A percentile compares a stretch with the other conserved stretches of the same genome.
Conservation (phyloP, 2,113 vertebrate genomes). For the Stigmatopora argus region DNA sequence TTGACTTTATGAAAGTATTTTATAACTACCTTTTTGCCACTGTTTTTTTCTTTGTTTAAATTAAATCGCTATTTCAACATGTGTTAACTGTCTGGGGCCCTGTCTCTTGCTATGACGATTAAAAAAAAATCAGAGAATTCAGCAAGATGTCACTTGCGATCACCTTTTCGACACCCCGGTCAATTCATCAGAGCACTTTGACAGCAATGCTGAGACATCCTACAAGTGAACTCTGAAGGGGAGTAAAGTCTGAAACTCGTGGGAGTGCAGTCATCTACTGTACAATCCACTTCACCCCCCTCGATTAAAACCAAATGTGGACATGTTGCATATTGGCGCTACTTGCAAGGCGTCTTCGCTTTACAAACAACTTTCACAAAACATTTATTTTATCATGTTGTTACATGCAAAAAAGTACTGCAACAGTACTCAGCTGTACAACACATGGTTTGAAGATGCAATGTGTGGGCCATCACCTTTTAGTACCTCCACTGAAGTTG, state of each 20-base stretch:
- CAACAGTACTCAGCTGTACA: not conserved
- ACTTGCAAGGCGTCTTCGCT: not conserved
- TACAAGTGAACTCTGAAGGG: conserved; percentile 79
- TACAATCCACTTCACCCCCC: conserved; percentile 1
- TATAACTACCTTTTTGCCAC: too few relatives aligned
- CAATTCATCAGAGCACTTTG: conserved; percentile 87
- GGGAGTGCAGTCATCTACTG: conserved; percentile 41
- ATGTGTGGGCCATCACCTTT: conserved; percentile 1
- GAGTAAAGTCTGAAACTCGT: conserved; percentile 80
- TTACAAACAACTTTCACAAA: not conserved
- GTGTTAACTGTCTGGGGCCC: not conserved
- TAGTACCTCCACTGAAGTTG: not conserved
- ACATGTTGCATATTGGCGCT: not conserved
- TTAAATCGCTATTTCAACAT: not conserved
- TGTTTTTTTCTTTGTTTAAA: not conserved
- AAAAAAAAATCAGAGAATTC: conserved; percentile 40
- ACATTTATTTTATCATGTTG: not conserved
- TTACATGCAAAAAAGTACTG: not conserved
- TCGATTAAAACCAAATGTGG: conserved; percentile 8
- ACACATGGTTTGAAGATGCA: not conserved
- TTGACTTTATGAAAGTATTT: not conserved
- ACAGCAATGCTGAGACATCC: conserved; percentile 79
- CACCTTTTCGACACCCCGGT: conserved; percentile 68
- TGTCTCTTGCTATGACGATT: conserved; percentile 2
- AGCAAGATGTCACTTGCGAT: conserved; percentile 40